Percentiles rank a stretch among this genome's conserved stretches.
These are phyloP conservation scores for Zaprionus nigranus DNA, from an alignment of 1,140 invertebrate species.

Conservation along the genomic window DNA sequence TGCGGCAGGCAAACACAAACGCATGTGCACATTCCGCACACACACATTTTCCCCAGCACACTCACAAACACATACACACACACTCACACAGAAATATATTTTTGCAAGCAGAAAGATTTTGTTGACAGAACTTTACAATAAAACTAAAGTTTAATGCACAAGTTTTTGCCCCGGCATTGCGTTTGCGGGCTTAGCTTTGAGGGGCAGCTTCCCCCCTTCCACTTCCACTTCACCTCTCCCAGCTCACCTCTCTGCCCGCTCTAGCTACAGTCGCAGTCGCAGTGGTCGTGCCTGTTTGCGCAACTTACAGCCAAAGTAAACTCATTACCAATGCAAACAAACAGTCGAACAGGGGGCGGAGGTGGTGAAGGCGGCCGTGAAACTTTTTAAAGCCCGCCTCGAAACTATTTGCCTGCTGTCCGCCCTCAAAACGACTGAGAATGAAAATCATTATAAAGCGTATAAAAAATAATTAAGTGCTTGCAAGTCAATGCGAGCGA, in stretches of 20 bases:
- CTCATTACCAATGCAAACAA: slow-evolving; percentile 83
- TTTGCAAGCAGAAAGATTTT: slow-evolving; percentile 69
- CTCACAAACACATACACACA: not conserved
- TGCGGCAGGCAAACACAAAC: slow-evolving; percentile 39
- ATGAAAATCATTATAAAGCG: slow-evolving; percentile 64
- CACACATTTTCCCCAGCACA: not conserved
- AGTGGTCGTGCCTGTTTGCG: slow-evolving; percentile 68
- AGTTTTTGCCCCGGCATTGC: slow-evolving; percentile 51
- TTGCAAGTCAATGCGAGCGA: slow-evolving; percentile 33
- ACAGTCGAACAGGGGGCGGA: slow-evolving; percentile 65
- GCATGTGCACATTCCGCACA: slow-evolving; percentile 15
- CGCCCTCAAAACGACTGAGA: slow-evolving; percentile 31
- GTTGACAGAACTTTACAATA: slow-evolving; percentile 80
- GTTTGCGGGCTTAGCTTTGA: slow-evolving; percentile 56
- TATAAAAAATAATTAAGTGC: slow-evolving; percentile 72
- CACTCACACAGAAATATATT: slow-evolving; percentile 23
- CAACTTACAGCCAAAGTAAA: slow-evolving; percentile 81
- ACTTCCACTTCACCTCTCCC: not conserved
- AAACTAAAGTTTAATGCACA: slow-evolving; percentile 79
- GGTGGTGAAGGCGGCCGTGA: slow-evolving; percentile 20
- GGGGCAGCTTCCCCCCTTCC: slow-evolving; percentile 31
- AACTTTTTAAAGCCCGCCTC: slow-evolving; percentile 55
- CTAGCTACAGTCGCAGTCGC: slow-evolving; percentile 21
- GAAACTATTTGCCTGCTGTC: slow-evolving; percentile 65
- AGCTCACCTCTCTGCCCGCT: not conserved